Percentiles rank a stretch among this genome's conserved stretches.
Evolutionary conservation across 2,113 vertebrate species (phyloP).

Genomic region (Hymenochirus boettgeri): DNA sequence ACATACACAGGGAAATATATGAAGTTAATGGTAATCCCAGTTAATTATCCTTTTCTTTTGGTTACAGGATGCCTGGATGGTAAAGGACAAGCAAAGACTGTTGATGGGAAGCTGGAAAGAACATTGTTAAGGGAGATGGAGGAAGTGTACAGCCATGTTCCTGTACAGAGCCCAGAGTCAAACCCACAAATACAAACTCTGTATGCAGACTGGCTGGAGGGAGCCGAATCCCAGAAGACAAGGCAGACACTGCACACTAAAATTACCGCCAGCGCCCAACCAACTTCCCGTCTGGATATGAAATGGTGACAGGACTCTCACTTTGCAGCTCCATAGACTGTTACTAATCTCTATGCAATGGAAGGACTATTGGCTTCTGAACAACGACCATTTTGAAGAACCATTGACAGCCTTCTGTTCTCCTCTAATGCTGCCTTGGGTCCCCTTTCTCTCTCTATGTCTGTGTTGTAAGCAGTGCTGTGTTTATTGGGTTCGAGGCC

Average conservation of each 20-base stretch:
- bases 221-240: conserved; percentile 68
- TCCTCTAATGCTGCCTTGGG: too few relatives aligned
- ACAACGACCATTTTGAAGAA: conserved; percentile 6
- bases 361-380: conserved; percentile 30
- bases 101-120: conserved; percentile 69
- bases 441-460: too few relatives aligned
- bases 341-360: conserved; percentile 10
- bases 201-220: conserved; percentile 87
- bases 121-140: conserved; percentile 82
- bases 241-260: conserved; percentile 72
- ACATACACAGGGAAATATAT: too few relatives aligned
- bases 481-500: too few relatives aligned
- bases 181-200: conserved; percentile 69
- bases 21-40: too few relatives aligned
- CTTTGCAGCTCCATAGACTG: neutral
- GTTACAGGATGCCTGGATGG: conserved; percentile 83
- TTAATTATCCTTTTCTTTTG: neutral
- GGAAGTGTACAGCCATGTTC: conserved; percentile 73
- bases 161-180: conserved; percentile 70
- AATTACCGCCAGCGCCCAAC: conserved; percentile 53
- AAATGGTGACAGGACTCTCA: conserved; percentile 57
- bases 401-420: too few relatives aligned
- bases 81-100: conserved; percentile 68
- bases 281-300: conserved; percentile 57
- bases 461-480: too few relatives aligned